These are phyloP conservation scores for Pseudonaja textilis DNA, from an alignment of 2,113 vertebrate genomes.

Conservation along the genomic window DNA sequence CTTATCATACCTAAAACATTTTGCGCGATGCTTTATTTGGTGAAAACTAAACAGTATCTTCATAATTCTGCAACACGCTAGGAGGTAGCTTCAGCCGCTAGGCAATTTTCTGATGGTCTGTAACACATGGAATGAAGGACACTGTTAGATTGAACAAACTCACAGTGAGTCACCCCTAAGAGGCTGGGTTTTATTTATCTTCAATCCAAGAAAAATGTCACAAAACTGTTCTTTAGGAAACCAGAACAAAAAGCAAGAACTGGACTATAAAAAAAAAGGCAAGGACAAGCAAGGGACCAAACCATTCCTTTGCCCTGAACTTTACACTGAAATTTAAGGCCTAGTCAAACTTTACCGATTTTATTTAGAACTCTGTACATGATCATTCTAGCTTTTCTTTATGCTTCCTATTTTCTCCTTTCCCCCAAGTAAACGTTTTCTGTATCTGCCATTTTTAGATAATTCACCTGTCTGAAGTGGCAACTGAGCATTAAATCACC, in stretches of 20 bases:
- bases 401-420: background rate
- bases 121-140: background rate
- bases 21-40: background rate
- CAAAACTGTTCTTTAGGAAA: background rate
- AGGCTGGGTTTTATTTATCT: background rate
- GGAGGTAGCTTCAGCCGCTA: background rate
- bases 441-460: background rate
- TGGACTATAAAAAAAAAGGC: background rate
- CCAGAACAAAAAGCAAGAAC: background rate
- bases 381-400: background rate
- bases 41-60: background rate
- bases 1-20: background rate
- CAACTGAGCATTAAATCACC: slow-evolving; percentile 35
- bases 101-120: background rate
- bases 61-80: background rate
- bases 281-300: background rate
- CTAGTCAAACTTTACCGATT: background rate
- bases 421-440: background rate
- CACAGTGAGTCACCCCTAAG: background rate
- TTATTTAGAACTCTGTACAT: background rate
- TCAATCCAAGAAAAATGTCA: background rate
- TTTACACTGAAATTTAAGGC: background rate
- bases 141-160: background rate
- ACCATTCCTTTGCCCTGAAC: background rate
- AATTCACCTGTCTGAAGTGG: slow-evolving; percentile 5